phyloP scores from a whole-genome alignment of 53 echinoderm and acorn worm genomes.

The Hippasteria phrygiana region DNA sequence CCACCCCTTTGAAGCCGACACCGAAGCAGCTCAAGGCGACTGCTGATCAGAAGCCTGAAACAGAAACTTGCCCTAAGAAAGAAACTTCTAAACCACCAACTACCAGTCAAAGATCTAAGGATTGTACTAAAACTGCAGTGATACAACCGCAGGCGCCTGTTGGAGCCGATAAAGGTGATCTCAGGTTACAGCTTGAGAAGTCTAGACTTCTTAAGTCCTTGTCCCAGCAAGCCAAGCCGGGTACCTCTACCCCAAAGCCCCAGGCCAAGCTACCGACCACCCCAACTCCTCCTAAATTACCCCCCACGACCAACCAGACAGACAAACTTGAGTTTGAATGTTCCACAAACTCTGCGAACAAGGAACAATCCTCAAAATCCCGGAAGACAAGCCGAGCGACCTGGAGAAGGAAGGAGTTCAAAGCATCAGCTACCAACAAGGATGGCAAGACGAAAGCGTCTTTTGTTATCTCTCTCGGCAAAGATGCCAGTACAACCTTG shows the following conservation, averaged over 20 bases:
- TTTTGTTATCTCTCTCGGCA: background rate
- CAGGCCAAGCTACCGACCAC: background rate
- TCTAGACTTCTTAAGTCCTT: background rate
- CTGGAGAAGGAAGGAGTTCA: constrained; percentile 10
- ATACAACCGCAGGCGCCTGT: background rate
- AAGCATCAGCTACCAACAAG: background rate
- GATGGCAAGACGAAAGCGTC: background rate
- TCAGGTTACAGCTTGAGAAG: background rate
- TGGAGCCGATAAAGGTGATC: background rate
- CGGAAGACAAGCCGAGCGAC: background rate
- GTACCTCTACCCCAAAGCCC: background rate
- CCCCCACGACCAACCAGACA: too few species aligned
- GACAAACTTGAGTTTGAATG: background rate
- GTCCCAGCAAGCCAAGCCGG: background rate
- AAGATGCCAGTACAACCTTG: background rate
- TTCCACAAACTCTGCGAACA: background rate
- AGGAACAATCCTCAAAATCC: background rate
- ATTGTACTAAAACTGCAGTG: background rate
- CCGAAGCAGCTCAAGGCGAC: constrained; percentile 1
- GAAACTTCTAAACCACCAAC: background rate
- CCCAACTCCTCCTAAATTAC: background rate
- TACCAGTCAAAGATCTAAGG: background rate
- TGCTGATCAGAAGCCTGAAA: background rate
- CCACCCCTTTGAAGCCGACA: background rate
- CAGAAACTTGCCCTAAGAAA: background rate